These are phyloP conservation scores for Pituophis catenifer DNA, from an alignment of 2,113 vertebrate species.

Conservation along the genomic window DNA sequence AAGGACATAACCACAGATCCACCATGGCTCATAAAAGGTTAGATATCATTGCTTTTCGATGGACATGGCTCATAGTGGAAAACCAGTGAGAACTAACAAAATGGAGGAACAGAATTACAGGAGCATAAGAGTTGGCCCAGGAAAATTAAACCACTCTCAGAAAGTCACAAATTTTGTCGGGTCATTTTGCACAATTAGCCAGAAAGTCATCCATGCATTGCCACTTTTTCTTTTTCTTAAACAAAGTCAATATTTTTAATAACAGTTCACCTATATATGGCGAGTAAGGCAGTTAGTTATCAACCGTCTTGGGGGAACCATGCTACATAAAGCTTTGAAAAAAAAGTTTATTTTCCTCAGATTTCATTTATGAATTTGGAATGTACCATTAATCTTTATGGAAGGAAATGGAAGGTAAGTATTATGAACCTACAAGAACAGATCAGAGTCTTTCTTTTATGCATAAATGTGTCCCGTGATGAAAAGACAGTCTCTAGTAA, in stretches of 20 bases:
- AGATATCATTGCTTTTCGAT: no score
- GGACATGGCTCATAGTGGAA: not conserved
- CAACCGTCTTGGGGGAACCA: no score
- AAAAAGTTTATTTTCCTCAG: not conserved
- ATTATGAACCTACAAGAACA: not conserved
- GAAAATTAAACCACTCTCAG: not conserved
- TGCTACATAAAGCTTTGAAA: not conserved
- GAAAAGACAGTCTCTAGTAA: not conserved
- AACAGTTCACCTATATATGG: not conserved
- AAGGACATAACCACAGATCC: not conserved
- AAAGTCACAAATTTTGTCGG: not conserved
- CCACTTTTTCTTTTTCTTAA: not conserved
- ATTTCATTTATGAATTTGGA: not conserved
- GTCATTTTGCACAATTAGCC: not conserved
- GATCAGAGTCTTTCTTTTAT: not conserved
- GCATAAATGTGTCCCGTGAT: not conserved
- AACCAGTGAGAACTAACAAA: not conserved
- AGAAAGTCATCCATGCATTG: not conserved
- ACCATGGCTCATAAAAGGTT: no score
- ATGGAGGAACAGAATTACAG: not conserved
- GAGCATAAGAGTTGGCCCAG: not conserved
- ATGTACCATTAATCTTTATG: not conserved
- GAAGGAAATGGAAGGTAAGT: not conserved
- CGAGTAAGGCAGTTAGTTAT: not conserved
- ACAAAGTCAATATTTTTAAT: not conserved